Base-by-base conservation (phyloP, 1,140 invertebrate genomes). In the Eubasilissa regina region DNA sequence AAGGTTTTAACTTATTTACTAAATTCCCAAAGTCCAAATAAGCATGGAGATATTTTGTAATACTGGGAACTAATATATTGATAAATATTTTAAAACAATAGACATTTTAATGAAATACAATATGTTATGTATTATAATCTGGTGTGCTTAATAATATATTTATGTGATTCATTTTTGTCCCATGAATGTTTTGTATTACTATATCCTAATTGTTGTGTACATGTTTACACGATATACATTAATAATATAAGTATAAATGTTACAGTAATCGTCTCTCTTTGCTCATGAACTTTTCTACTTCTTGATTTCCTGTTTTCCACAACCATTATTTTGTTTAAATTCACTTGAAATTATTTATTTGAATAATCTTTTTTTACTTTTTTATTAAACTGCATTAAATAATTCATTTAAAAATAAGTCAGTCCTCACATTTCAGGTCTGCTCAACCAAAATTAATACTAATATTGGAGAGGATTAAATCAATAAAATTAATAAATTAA, bases 171-270 rank as follows among this genome's bases (percentile, higher is more conserved):
- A 17, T 64, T 77, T 47, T 66, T 76, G 78, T 80, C 73, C 64
- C 35, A 77, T 80, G 62, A 58, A 80, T 80, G 79, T 80, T 77
- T 80, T 70, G 53, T 58, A 80, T 56, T 64, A 73, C 70, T 77
- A 77, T 51, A 66, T 75, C 72, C 43, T 80, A 68, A 80, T 77
- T 80, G 74, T 80, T 73, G 75, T 80, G 62, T 66, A 48, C 43
- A 77, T 79, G 72, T 75, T 75, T 75, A 79, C 56, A 73, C 58
- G 19, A 56, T 62, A 56, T 62, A 60, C 58, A 79, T 79, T 35
- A 55, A 80, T 70, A 48, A 70, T 77, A 73, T 35, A 62, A 48
- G 51, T 66, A 21, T 80, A 44, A 75, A 75, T 80, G 78, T 80
- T 75, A 72, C 53, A 80, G 60, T 75, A 56, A 60, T 75, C n/a